phyloP scores from a whole-genome alignment of 2,888 invertebrate species.

The Amphimallon solstitiale region DNA sequence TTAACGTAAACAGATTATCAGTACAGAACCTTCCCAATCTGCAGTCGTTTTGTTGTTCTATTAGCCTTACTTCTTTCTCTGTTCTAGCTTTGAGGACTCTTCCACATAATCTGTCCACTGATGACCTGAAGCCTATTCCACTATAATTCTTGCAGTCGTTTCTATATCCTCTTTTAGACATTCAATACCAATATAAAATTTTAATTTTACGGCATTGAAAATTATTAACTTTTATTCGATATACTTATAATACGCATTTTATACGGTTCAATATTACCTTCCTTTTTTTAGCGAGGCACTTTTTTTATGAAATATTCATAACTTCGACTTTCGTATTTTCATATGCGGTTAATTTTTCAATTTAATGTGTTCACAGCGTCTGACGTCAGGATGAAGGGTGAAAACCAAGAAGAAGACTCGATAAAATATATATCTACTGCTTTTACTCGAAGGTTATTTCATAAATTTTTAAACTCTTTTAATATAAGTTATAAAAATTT shows the following conservation, averaged over 20 bases:
- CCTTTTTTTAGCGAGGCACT: background rate
- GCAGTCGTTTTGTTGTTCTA: too few species aligned
- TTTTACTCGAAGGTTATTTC: constrained; percentile 8
- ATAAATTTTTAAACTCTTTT: constrained; percentile 12
- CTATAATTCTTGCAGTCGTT: too few species aligned
- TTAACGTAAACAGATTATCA: too few species aligned
- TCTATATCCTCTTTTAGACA: too few species aligned
- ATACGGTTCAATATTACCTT: background rate
- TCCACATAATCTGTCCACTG: too few species aligned
- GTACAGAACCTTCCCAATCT: too few species aligned
- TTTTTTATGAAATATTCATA: constrained; percentile 16
- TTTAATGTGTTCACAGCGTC: background rate
- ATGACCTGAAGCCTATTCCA: too few species aligned
- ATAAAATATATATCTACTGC: constrained; percentile 13
- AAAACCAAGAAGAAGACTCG: background rate
- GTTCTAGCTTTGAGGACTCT: too few species aligned
- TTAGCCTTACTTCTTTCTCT: too few species aligned
- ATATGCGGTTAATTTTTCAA: constrained; percentile 3
- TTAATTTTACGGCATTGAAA: too few species aligned
- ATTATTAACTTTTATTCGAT: background rate
- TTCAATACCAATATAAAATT: too few species aligned
- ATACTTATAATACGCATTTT: background rate
- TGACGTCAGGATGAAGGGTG: background rate
- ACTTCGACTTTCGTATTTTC: background rate
- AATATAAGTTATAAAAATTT: constrained; percentile 3